Base-by-base conservation (phyloP, 2,888 invertebrate genomes). In the Germaria angustata region DNA sequence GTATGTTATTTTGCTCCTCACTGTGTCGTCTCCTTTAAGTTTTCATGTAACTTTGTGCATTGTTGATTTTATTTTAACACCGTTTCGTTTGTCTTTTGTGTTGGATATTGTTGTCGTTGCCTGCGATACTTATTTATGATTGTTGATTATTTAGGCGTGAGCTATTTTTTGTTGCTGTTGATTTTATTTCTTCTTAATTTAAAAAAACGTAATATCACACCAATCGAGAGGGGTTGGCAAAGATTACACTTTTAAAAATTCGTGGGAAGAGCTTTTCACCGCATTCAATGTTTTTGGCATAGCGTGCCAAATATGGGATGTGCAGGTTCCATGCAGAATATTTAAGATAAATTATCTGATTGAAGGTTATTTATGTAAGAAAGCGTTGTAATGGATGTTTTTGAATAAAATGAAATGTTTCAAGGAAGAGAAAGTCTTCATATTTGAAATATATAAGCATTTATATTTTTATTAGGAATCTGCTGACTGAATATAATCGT, bases 111-210 rank as follows among this genome's bases (percentile, higher is more conserved):
- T 72, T 46, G 17, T 22, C 46, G 46, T 55, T 73, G 24, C 53
- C 51, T 69, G 79, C 41, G 79, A 82, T 82, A 79, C 79, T 76
- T 82, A 82, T 82, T 82, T 79, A 82, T 79, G 82, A 82, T 79
- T 82, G 82, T 82, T 82, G 82, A 82, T 82, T 82, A 76, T 76
- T 82, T 82, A 82, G 82, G 82, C 82, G 82, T 82, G 82, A 82
- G 75, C 78, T 51, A 28, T 69, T 84, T 77, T 69, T 77, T 65
- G 36, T 68, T 68, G 73, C 36, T 66, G 81, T 79, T 78, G 57
- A 53, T 84, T 57, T 81, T 75, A 76, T 68, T 75, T 75, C 57
- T 71, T 57, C 71, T 72, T 49, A 78, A 78, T 69, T 73, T 78
- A 69, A 1, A 79, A n/a, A 65, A 82, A 36, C 71, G 75, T 61